These are phyloP conservation scores for Linnaemya tessellans DNA, from an alignment of 2,888 invertebrate species.

Conservation along the genomic window DNA sequence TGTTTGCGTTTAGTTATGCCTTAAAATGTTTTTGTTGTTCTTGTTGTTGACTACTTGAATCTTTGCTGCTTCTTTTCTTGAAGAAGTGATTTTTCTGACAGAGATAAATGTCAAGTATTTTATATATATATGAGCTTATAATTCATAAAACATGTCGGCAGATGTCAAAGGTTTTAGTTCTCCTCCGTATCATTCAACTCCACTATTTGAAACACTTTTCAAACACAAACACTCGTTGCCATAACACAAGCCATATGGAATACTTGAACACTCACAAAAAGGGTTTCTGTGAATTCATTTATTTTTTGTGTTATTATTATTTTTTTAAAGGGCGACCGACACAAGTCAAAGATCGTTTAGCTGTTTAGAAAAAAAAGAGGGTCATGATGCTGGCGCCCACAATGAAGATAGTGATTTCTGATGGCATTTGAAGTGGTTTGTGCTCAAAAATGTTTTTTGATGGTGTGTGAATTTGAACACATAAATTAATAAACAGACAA, in stretches of 20 bases:
- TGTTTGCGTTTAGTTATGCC: neutral
- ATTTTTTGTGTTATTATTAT: neutral
- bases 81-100: conserved; percentile 79
- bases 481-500: conserved; percentile 2
- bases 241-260: neutral
- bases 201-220: conserved; percentile 29
- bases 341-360: conserved; percentile 49
- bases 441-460: neutral
- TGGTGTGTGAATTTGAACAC: conserved; percentile 16
- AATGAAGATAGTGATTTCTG: conserved; percentile 8
- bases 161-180: conserved; percentile 76
- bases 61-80: neutral
- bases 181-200: conserved; percentile 42
- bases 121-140: conserved; percentile 38
- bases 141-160: conserved; percentile 77
- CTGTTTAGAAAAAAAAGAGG: neutral
- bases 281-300: conserved; percentile 1
- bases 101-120: conserved; percentile 79
- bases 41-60: conserved; percentile 1
- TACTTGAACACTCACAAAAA: neutral
- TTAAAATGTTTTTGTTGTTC: neutral
- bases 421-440: conserved; percentile 19
- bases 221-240: neutral
- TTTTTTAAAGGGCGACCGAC: conserved; percentile 29
- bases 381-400: neutral